phyloP scores from a whole-genome alignment of 1,140 invertebrate genomes.

The Steinernema feltiae region DNA sequence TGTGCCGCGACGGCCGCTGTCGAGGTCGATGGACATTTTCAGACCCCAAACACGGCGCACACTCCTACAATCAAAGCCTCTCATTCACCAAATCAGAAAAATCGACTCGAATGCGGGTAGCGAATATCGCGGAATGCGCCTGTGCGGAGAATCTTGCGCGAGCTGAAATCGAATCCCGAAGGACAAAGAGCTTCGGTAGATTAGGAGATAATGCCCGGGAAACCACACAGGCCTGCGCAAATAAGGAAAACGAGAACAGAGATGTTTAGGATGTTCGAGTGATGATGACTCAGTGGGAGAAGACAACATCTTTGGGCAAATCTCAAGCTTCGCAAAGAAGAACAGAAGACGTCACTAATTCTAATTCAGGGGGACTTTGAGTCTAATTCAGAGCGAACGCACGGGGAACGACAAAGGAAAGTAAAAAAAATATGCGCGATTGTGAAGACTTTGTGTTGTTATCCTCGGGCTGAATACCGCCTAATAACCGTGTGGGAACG shows the following conservation, averaged over 20 bases:
- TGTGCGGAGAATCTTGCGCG: no score
- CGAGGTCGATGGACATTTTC: neutral
- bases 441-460: neutral
- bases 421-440: neutral
- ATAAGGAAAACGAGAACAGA: no score
- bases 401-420: neutral
- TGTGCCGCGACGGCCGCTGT: constrained; percentile 33
- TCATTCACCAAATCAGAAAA: no score
- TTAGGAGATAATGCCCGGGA: no score
- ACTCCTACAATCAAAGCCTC: no score
- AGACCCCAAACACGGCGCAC: no score
- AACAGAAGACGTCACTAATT: neutral
- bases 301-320: neutral
- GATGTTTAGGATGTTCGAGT: no score
- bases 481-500: neutral
- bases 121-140: no score
- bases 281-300: neutral
- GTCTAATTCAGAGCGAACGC: neutral
- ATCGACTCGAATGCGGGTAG: no score
- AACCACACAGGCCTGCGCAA: no score
- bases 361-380: neutral
- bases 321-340: neutral
- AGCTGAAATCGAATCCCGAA: neutral
- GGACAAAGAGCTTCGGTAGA: neutral
- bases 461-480: neutral